Base-by-base conservation (phyloP, 2,888 invertebrate genomes). In the Frankliniella fusca region DNA sequence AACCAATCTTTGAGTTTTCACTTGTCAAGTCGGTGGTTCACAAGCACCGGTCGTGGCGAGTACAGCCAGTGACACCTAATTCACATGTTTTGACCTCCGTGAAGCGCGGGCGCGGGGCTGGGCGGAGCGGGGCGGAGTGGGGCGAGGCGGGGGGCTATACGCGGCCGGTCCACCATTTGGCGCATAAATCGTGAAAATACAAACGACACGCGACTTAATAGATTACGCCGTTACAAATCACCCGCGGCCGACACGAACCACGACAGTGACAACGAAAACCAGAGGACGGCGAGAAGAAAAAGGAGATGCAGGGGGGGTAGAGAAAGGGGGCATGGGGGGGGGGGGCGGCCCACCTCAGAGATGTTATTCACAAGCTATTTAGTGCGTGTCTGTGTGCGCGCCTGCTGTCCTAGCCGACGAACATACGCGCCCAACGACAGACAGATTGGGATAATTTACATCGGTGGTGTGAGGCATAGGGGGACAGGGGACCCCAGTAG, bases 301-400 rank as follows among this genome's bases (percentile, higher is more conserved):
- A 38, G 38, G 38, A 38, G 38, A 38, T 38, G 5, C 38, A 5
- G 38, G 38, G 38, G 38, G 38, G 38, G n/a, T n/a, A n/a, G n/a
- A n/a, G n/a, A n/a, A n/a, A n/a, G 54, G 54, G 54, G 54, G 18
- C 2, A 7, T 38, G 54, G 15, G 54, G 15, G 54, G 11, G 15
- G 11, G 54, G 54, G 15, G 70, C 70, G 70, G 23, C 23, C 70
- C 54, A 54, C 54, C 54, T 54, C 54, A 15, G 54, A 54, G 54
- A 23, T 70, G 70, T 70, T 70, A 70, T 70, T 70, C 70, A 70
- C 70, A 70, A 70, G 70, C 70, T 70, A 70, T 70, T 70, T 70
- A 70, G 70, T 70, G 70, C 70, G 70, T 23, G 23, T n/a, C 23
- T 70, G 70, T 70, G 70, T 70, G 70, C 70, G 70, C 70, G 38